These are phyloP conservation scores for Pelagia noctiluca DNA, from an alignment of 30 jellyfish, hydroid and myxozoan genomes.

Conservation along the genomic window DNA sequence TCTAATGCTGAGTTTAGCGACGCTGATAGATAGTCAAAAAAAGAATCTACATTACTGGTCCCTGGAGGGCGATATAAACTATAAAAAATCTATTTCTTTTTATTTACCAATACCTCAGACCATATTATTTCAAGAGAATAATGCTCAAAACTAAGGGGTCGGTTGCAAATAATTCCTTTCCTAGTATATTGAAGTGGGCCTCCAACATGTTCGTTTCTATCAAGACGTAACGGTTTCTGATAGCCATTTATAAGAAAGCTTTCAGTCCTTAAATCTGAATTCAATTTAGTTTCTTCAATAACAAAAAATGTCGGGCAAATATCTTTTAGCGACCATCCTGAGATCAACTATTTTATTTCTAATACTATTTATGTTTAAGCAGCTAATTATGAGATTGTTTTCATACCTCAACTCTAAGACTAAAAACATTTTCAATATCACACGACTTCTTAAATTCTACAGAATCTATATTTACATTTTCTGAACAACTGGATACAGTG, in stretches of 20 bases:
- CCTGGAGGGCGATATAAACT: too few species aligned
- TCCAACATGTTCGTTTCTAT: conserved; percentile 40
- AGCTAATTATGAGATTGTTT: background rate
- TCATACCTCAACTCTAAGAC: background rate
- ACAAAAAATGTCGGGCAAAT: conserved; percentile 9
- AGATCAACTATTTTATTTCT: background rate
- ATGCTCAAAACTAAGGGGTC: too few species aligned
- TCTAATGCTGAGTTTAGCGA: too few species aligned
- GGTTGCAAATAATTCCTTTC: too few species aligned
- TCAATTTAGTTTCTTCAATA: conserved; percentile 15
- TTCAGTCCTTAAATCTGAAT: conserved; percentile 46
- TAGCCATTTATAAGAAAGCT: conserved; percentile 30
- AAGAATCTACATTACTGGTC: too few species aligned
- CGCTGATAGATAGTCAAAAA: too few species aligned
- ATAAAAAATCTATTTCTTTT: too few species aligned
- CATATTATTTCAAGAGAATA: too few species aligned
- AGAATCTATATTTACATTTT: background rate
- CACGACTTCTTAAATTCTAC: background rate
- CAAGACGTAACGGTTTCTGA: conserved; percentile 27
- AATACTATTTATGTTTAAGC: background rate
- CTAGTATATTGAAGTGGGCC: conserved; percentile 23
- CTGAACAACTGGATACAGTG: background rate
- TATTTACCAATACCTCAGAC: too few species aligned
- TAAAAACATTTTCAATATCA: background rate
- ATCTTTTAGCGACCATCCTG: background rate